Percentiles rank a stretch among this genome's conserved stretches.
These are phyloP conservation scores for Alauda arvensis DNA, from an alignment of 2,797 vertebrate species.

Conservation along the genomic window DNA sequence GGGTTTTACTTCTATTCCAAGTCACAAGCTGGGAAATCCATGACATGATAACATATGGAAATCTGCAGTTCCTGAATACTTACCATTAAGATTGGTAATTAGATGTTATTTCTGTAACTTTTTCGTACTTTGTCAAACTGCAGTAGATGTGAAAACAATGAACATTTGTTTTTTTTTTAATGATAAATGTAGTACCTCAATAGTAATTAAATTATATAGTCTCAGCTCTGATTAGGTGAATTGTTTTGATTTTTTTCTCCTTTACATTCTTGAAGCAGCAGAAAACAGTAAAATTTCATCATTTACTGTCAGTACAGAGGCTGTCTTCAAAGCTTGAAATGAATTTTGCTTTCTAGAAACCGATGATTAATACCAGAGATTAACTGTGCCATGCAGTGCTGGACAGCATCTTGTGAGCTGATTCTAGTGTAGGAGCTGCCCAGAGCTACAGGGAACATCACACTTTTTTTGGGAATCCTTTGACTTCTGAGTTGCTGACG, in stretches of 20 bases:
- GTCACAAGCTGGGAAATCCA: not conserved
- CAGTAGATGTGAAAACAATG: not conserved
- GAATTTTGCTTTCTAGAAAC: slow-evolving; percentile 53
- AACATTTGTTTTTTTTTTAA: slow-evolving; percentile 3
- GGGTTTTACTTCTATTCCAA: not conserved
- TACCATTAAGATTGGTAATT: not conserved
- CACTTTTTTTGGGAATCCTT: not conserved
- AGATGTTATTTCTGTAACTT: not conserved
- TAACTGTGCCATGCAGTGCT: not conserved
- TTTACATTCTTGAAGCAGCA: slow-evolving; percentile 56
- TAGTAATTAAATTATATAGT: slow-evolving; percentile 66
- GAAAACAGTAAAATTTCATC: slow-evolving; percentile 58
- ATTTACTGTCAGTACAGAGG: slow-evolving; percentile 50
- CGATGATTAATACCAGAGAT: slow-evolving; percentile 27
- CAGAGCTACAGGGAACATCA: not conserved
- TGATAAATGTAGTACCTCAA: slow-evolving; percentile 65
- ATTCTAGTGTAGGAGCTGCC: not conserved
- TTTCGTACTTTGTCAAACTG: not conserved
- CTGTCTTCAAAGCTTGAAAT: slow-evolving; percentile 63
- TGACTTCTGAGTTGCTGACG: not conserved
- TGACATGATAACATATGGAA: not conserved
- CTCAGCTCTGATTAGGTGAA: slow-evolving; percentile 68
- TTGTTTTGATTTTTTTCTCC: slow-evolving; percentile 51
- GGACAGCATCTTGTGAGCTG: not conserved
- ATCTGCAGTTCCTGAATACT: not conserved